A percentile compares a stretch with the other conserved stretches of the same genome.
Conservation (phyloP, 1,140 invertebrate species). For the Drosophila kepulauana region DNA sequence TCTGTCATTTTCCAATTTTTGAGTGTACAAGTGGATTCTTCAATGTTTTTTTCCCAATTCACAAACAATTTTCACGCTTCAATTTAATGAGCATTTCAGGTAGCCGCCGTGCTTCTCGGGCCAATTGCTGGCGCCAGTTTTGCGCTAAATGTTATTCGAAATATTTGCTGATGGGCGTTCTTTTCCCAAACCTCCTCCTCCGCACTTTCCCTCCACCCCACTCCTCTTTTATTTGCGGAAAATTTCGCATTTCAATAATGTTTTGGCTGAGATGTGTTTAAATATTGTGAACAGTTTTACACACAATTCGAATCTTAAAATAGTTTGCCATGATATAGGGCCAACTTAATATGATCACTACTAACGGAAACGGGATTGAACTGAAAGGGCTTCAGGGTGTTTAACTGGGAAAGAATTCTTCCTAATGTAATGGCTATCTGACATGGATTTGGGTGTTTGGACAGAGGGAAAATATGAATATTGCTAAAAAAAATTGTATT, state of each 20-base stretch:
- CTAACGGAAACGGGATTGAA: slow-evolving; percentile 3
- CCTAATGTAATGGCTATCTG: too few relatives aligned
- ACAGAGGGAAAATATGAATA: too few relatives aligned
- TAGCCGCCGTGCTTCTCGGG: slow-evolving; percentile 35
- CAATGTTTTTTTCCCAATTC: slow-evolving; percentile 65
- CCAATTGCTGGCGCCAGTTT: slow-evolving; percentile 74
- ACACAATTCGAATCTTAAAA: slow-evolving; percentile 14
- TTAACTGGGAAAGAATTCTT: too few relatives aligned
- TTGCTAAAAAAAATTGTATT: too few relatives aligned
- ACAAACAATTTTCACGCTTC: slow-evolving; percentile 59
- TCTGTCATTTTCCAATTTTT: slow-evolving; percentile 55
- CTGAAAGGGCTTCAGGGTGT: neutral
- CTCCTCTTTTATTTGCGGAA: slow-evolving; percentile 50
- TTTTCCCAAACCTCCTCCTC: neutral
- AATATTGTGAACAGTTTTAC: slow-evolving; percentile 46
- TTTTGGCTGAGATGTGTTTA: slow-evolving; percentile 25
- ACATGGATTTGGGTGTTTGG: too few relatives aligned
- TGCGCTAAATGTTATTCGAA: slow-evolving; percentile 76
- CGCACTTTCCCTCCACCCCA: neutral
- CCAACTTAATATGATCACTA: neutral
- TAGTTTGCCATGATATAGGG: slow-evolving; percentile 24
- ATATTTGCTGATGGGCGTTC: slow-evolving; percentile 59
- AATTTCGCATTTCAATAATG: slow-evolving; percentile 49
- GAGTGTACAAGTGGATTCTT: slow-evolving; percentile 10
- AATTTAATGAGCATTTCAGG: slow-evolving; percentile 77